Evolutionary conservation across 2,888 invertebrate species (phyloP).

Genomic region (Hydriomena furcata): DNA sequence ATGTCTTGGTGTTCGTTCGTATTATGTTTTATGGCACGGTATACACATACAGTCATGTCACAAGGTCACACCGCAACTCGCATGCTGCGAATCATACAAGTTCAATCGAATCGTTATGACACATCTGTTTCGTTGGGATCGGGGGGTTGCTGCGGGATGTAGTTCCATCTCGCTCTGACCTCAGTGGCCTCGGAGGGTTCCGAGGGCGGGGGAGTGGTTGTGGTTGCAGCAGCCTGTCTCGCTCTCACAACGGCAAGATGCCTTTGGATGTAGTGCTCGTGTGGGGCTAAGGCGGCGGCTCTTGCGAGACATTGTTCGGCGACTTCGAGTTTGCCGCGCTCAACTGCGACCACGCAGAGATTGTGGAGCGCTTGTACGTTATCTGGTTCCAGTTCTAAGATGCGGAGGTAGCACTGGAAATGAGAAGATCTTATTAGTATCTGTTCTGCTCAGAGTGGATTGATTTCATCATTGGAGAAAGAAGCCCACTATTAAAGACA

Average conservation of each 20-base stretch:
- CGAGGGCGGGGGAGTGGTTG: constrained; percentile 37
- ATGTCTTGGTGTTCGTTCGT: no score
- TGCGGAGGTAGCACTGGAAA: constrained; percentile 92
- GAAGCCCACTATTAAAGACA: no score
- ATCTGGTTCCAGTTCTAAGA: constrained; percentile 93
- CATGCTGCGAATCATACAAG: constrained; percentile 9
- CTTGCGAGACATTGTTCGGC: constrained; percentile 93
- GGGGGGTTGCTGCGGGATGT: constrained; percentile 78
- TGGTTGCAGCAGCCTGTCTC: constrained; percentile 60
- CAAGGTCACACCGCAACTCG: constrained; percentile 1
- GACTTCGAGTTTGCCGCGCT: constrained; percentile 92
- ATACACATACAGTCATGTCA: no score
- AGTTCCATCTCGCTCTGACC: constrained; percentile 78
- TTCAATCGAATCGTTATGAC: constrained; percentile 55
- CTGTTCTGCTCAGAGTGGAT: no score
- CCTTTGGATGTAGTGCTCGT: constrained; percentile 94
- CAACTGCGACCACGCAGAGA: constrained; percentile 97
- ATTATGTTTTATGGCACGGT: no score
- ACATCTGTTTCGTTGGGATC: constrained; percentile 71
- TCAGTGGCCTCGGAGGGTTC: constrained; percentile 48
- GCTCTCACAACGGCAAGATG: constrained; percentile 95
- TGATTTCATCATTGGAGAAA: no score
- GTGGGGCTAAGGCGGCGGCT: constrained; percentile 92
- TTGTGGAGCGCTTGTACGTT: constrained; percentile 98
- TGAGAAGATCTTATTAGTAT: background rate